Evolutionary conservation across 2,888 invertebrate genomes (phyloP).

Genomic region (Micropterix aruncella): DNA sequence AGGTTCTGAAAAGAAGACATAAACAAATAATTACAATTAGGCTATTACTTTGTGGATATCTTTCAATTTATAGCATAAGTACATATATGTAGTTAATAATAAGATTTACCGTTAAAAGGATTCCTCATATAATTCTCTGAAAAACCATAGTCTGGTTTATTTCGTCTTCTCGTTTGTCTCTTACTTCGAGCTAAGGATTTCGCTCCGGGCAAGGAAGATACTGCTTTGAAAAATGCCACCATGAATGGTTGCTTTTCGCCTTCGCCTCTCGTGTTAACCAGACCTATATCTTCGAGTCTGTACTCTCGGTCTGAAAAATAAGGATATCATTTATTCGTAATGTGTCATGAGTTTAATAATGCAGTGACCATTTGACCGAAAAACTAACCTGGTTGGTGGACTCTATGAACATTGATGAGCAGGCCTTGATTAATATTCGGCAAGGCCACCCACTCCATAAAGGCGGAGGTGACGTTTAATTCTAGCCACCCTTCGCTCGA

Average conservation of each 20-base stretch:
- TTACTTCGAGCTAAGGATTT: constrained; percentile 43
- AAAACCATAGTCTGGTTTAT: constrained; percentile 33
- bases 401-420: constrained; percentile 64
- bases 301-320: constrained; percentile 71
- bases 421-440: constrained; percentile 74
- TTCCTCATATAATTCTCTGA: constrained; percentile 39
- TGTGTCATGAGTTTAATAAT: no score
- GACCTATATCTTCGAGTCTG: constrained; percentile 71
- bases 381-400: constrained; percentile 47
- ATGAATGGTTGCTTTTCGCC: constrained; percentile 85
- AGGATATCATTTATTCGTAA: no score
- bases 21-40: no score
- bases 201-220: constrained; percentile 30
- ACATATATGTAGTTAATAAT: constrained; percentile 2
- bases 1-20: constrained; percentile 23
- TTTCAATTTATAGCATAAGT: no score
- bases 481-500: constrained; percentile 76
- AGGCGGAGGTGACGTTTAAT: constrained; percentile 67
- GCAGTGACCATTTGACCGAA: no score
- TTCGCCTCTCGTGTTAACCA: constrained; percentile 60
- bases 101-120: constrained; percentile 35
- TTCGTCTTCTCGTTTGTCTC: constrained; percentile 40
- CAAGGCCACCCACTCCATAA: constrained; percentile 65
- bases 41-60: no score
- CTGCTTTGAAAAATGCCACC: constrained; percentile 75